Evolutionary conservation across 1,140 invertebrate species (phyloP).

Genomic region (Stratiolaelaps scimitus): DNA sequence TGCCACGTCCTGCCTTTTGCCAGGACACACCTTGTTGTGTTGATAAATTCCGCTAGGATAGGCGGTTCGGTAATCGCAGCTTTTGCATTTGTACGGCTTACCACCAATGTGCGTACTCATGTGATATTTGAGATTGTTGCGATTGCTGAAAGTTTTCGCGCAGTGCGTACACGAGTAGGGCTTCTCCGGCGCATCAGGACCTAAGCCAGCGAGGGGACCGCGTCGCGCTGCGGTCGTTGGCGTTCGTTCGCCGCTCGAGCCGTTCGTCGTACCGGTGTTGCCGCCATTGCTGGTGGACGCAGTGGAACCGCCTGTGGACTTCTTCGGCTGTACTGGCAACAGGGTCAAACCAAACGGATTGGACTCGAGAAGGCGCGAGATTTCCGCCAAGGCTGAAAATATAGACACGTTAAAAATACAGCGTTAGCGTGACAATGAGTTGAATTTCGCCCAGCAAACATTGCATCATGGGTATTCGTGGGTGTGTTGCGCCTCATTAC

Average conservation of each 20-base stretch:
- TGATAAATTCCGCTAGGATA: slow-evolving; percentile 25
- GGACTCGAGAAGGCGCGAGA: slow-evolving; percentile 14
- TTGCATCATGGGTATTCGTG: too few relatives aligned
- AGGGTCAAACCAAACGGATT: not conserved
- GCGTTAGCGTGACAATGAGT: too few relatives aligned
- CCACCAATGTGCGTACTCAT: slow-evolving; percentile 20
- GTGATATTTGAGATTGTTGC: slow-evolving; percentile 22
- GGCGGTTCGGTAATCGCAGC: slow-evolving; percentile 22
- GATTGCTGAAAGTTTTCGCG: slow-evolving; percentile 24
- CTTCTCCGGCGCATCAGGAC: not conserved
- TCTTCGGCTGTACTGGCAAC: too few relatives aligned
- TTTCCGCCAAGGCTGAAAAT: slow-evolving; percentile 18
- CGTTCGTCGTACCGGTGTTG: too few relatives aligned
- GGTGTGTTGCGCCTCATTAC: too few relatives aligned
- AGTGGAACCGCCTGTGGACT: too few relatives aligned
- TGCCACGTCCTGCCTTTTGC: not conserved
- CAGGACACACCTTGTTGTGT: slow-evolving; percentile 26
- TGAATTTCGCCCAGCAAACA: too few relatives aligned
- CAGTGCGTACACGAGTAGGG: slow-evolving; percentile 13
- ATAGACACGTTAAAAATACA: too few relatives aligned
- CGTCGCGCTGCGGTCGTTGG: too few relatives aligned
- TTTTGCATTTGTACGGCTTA: slow-evolving; percentile 21
- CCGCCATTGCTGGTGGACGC: too few relatives aligned
- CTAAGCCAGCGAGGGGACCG: too few relatives aligned
- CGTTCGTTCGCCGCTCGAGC: too few relatives aligned